Evolutionary conservation across 2,113 vertebrate genomes (phyloP), one percentile per base, ranked within the genome.

Genomic region (Platichthys flesus): DNA sequence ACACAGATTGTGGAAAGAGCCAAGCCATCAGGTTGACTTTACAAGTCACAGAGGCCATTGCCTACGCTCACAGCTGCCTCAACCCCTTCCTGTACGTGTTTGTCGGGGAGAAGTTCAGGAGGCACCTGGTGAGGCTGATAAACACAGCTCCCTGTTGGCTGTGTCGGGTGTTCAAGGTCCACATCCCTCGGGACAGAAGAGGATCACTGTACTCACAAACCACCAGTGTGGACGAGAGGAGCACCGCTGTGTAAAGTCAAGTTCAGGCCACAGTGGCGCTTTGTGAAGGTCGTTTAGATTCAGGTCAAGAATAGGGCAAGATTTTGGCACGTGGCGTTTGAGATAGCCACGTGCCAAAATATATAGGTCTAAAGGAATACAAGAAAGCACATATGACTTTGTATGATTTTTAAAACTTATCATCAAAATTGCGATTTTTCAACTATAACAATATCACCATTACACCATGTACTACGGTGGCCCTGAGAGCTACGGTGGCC

Each of bases 61-160:
- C 93, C 5, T 94, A 93, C 70, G 89, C 84, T 8, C 94, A 95
- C 78, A 94, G 92, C 86, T 93, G 93, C 77, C 74, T 94, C 15
- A 94, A 95, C 61, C 94, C 94, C 8, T 40, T 94, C 77, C 78
- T 95, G 15, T 95, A 95, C 7, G 93, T 93, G 26, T 94, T 95
- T 71, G 92, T 90, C 0, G 94, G 94, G 1, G 74, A 91, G 71
- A 94, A 92, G 78, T 94, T 95, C 81, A 90, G 90, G 70, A 92
- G 13, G 18, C 88, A 93, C 10, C 65, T 94, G 51, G 1, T 86
- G 4, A 90, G 67, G 63, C 64, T 94, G 68, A 77, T 94, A 2
- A 66, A 71, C 76, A 88, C 55, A 45, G 3, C 86, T 37, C 90
- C 92, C 0, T 93, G 88, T 35, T 58, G 58, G 20, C 62, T 89